Percentiles rank a stretch among this genome's conserved stretches.
These are phyloP conservation scores for Halcyon malimbica DNA, from an alignment of 2,113 vertebrate species.

Conservation along the genomic window DNA sequence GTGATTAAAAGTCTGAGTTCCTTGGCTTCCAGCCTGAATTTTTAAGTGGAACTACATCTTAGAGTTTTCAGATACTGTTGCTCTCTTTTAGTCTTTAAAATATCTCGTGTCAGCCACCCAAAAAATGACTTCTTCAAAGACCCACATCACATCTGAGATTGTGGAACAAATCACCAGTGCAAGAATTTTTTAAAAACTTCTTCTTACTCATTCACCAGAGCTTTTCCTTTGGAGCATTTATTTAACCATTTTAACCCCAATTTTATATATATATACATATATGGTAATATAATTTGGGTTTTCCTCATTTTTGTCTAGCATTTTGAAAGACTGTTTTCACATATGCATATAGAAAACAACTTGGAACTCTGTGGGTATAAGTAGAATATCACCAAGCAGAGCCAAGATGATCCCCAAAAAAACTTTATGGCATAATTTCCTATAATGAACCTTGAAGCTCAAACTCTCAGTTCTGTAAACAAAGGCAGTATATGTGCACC, in stretches of 20 bases:
- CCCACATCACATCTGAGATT: background rate
- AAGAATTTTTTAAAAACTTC: background rate
- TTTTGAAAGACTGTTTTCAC: background rate
- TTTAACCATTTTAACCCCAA: background rate
- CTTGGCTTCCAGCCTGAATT: background rate
- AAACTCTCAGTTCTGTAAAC: slow-evolving; percentile 32
- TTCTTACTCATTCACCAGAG: rapidly evolving
- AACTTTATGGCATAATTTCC: slow-evolving; percentile 35
- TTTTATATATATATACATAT: background rate
- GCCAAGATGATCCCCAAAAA: background rate
- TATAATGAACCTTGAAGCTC: slow-evolving; percentile 15
- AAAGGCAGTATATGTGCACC: slow-evolving; percentile 17
- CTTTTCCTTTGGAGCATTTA: background rate
- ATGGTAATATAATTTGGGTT: background rate
- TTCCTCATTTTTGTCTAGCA: background rate
- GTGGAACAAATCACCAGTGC: background rate
- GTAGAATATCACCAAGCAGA: background rate
- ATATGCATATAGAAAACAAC: background rate
- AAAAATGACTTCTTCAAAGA: background rate
- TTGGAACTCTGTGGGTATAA: background rate
- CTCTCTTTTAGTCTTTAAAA: background rate
- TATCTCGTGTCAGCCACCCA: background rate
- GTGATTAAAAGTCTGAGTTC: rapidly evolving
- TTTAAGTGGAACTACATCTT: background rate
- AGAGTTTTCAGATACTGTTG: background rate